Percentiles rank a stretch among this genome's conserved stretches.
Evolutionary conservation across 2,888 invertebrate species (phyloP).

Genomic region (Oxyscelio sp.): DNA sequence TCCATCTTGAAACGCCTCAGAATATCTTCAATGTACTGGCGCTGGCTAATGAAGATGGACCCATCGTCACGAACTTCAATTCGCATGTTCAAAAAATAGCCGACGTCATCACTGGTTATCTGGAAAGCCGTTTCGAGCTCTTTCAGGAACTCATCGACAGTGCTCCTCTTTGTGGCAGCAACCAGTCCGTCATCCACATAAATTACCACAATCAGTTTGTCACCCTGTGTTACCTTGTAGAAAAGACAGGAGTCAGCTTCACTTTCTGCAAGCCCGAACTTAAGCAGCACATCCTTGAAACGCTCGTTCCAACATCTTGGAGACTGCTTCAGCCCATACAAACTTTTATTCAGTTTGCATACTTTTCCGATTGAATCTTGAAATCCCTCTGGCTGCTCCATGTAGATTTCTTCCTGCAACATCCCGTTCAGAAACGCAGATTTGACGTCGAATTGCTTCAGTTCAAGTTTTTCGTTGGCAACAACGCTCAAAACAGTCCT

Average conservation of each 20-base stretch:
- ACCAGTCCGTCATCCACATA: constrained; percentile 63
- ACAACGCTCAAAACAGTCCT: constrained; percentile 37
- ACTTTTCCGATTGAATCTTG: constrained; percentile 1
- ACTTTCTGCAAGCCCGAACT: constrained; percentile 25
- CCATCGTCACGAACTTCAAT: constrained; percentile 36
- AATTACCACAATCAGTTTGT: constrained; percentile 37
- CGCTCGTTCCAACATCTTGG: constrained; percentile 46
- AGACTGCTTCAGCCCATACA: constrained; percentile 26
- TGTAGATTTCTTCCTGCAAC: constrained; percentile 56
- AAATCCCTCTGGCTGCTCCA: constrained; percentile 67
- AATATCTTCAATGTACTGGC: background rate
- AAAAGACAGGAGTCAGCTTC: constrained; percentile 24
- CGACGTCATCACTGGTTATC: constrained; percentile 15
- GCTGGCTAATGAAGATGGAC: constrained; percentile 34
- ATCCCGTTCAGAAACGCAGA: constrained; percentile 63
- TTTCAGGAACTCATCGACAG: constrained; percentile 19
- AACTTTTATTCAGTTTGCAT: constrained; percentile 3
- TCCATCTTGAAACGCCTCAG: constrained; percentile 26
- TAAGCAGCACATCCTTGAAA: constrained; percentile 36
- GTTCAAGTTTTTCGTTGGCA: constrained; percentile 47
- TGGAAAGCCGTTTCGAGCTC: constrained; percentile 37
- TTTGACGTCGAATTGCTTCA: constrained; percentile 66
- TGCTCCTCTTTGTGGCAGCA: constrained; percentile 29
- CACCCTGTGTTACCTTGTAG: background rate
- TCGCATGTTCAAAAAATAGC: constrained; percentile 41